These are phyloP conservation scores for Caenorhabditis sp. DNA, from an alignment of 2,888 invertebrate species.

Conservation along the genomic window DNA sequence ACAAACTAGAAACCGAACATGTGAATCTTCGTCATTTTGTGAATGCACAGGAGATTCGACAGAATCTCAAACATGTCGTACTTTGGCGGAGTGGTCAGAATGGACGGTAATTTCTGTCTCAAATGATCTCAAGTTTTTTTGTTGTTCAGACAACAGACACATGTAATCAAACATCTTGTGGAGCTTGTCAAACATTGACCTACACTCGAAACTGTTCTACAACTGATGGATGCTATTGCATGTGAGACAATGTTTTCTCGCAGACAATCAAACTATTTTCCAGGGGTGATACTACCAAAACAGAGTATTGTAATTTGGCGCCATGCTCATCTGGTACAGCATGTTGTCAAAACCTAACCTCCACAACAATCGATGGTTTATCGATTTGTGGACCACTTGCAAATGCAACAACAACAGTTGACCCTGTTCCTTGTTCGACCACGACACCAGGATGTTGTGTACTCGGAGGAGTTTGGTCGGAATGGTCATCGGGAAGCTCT, in stretches of 20 bases:
- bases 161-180: constrained; percentile 30
- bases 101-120: constrained; percentile 36
- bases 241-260: no score
- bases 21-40: constrained; percentile 28
- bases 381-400: constrained; percentile 31
- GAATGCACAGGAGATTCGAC: constrained; percentile 23
- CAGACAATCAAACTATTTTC: no score
- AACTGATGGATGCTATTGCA: constrained; percentile 32
- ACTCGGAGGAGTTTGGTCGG: constrained; percentile 36
- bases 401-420: not conserved
- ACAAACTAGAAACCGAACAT: constrained; percentile 19
- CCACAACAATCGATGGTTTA: constrained; percentile 14
- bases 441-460: constrained; percentile 28
- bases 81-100: constrained; percentile 30
- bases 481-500: constrained; percentile 22
- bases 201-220: constrained; percentile 25
- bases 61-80: constrained; percentile 25
- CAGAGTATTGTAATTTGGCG: constrained; percentile 17
- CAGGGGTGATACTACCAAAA: constrained; percentile 22
- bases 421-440: constrained; percentile 12
- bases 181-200: constrained; percentile 13
- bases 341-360: constrained; percentile 21
- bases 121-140: no score
- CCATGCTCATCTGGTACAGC: constrained; percentile 13
- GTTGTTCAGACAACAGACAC: constrained; percentile 22